Evolutionary conservation across 2,888 invertebrate genomes (phyloP).

Genomic region (Sphaerophoria rueppellii): DNA sequence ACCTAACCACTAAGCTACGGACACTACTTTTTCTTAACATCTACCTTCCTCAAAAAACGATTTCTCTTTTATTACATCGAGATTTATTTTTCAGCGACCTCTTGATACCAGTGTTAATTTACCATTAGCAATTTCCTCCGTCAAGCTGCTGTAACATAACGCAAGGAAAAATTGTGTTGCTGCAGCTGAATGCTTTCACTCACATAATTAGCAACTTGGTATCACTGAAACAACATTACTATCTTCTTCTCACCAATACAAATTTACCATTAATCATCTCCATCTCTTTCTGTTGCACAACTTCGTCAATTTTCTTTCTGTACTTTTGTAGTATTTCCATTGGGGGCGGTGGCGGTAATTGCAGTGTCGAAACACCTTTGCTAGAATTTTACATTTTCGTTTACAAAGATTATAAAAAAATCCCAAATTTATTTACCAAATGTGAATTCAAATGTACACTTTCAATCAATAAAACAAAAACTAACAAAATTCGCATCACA

Average conservation of each 20-base stretch:
- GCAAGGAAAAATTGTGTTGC: constrained; percentile 7
- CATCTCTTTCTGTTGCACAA: constrained; percentile 66
- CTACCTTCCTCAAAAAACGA: too few relatives aligned
- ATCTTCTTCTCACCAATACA: constrained; percentile 1
- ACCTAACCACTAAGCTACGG: too few relatives aligned
- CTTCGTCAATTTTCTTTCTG: constrained; percentile 54
- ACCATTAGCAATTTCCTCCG: too few relatives aligned
- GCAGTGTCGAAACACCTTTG: constrained; percentile 65
- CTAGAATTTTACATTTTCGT: constrained; percentile 53
- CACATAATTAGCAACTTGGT: constrained; percentile 2
- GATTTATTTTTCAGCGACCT: too few relatives aligned
- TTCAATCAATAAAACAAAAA: background rate
- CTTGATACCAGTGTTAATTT: too few relatives aligned
- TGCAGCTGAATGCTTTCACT: background rate
- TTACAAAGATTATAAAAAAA: constrained; percentile 37
- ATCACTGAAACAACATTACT: constrained; percentile 30
- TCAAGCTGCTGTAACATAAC: background rate
- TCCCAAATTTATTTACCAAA: constrained; percentile 37
- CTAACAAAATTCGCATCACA: background rate
- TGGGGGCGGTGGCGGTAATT: constrained; percentile 73
- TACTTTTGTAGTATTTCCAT: constrained; percentile 63
- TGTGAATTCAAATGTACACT: constrained; percentile 27
- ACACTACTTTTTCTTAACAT: too few relatives aligned
- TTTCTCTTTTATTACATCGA: too few relatives aligned
- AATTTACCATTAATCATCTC: constrained; percentile 1